Percentiles rank a stretch among this genome's conserved stretches.
Conservation (phyloP, 2,113 vertebrate species). For the Oryzias celebensis region DNA sequence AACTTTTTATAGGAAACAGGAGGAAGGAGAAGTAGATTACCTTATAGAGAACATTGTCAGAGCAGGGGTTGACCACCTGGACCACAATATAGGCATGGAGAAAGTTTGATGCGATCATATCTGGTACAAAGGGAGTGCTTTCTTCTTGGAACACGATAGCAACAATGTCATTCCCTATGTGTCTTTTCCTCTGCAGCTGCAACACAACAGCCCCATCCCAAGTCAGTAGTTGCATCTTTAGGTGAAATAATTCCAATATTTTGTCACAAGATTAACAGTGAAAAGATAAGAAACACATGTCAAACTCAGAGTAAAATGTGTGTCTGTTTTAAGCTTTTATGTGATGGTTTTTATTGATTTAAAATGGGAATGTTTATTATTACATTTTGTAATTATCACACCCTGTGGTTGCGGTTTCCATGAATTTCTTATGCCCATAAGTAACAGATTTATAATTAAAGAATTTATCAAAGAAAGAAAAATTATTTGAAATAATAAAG, state of each 20-base stretch:
- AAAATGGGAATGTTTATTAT: too few species aligned
- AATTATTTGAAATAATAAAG: too few species aligned
- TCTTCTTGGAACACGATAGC: constrained; percentile 96
- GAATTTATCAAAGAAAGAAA: too few species aligned
- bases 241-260: too few species aligned
- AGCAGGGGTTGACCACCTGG: constrained; percentile 83
- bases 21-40: constrained; percentile 56
- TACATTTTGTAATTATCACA: too few species aligned
- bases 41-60: constrained; percentile 88
- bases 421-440: too few species aligned
- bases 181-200: constrained; percentile 94
- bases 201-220: constrained; percentile 21
- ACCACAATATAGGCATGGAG: constrained; percentile 94
- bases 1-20: background rate
- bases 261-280: too few species aligned
- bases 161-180: constrained; percentile 98
- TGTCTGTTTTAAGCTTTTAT: background rate
- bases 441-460: too few species aligned
- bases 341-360: too few species aligned
- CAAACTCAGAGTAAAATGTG: background rate
- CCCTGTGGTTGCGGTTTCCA: too few species aligned
- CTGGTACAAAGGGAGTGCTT: constrained; percentile 96
- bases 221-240: background rate
- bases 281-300: too few species aligned
- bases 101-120: constrained; percentile 99